Conservation (phyloP, 2,888 invertebrate genomes). For the Polydrusus cervinus region DNA sequence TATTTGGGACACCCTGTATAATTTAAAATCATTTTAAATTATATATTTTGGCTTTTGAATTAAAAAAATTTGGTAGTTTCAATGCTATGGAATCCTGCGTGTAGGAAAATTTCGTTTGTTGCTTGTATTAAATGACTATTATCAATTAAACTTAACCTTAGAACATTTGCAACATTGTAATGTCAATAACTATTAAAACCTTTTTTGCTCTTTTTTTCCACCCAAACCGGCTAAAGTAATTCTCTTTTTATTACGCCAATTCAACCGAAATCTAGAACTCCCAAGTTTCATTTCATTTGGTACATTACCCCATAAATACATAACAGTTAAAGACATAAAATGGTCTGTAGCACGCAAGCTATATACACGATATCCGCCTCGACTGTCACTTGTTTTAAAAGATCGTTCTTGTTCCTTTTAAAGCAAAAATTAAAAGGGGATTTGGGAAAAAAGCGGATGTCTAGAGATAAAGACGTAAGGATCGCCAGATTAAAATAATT, state of each 20-base stretch:
- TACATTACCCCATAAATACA: conserved; percentile 41
- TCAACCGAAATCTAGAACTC: conserved; percentile 9
- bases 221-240: conserved; percentile 5
- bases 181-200: too few relatives aligned
- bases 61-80: too few relatives aligned
- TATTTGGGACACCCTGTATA: too few relatives aligned
- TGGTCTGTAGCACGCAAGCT: conserved; percentile 30
- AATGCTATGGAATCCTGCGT: too few relatives aligned
- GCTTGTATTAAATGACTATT: too few relatives aligned
- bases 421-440: conserved; percentile 28
- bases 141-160: too few relatives aligned
- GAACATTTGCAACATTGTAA: too few relatives aligned
- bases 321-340: conserved; percentile 31
- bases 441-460: conserved; percentile 9
- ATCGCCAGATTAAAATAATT: too few relatives aligned
- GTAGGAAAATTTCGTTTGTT: too few relatives aligned
- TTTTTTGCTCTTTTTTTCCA: neutral
- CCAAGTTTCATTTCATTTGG: conserved; percentile 37
- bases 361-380: conserved; percentile 33
- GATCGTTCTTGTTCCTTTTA: conserved; percentile 25
- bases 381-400: conserved; percentile 38
- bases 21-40: too few relatives aligned
- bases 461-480: too few relatives aligned
- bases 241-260: neutral
- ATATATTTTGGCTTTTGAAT: too few relatives aligned